Evolutionary conservation across 2,888 invertebrate genomes (phyloP), one percentile per base, ranked within the genome.

Genomic region (Erannis defoliaria): DNA sequence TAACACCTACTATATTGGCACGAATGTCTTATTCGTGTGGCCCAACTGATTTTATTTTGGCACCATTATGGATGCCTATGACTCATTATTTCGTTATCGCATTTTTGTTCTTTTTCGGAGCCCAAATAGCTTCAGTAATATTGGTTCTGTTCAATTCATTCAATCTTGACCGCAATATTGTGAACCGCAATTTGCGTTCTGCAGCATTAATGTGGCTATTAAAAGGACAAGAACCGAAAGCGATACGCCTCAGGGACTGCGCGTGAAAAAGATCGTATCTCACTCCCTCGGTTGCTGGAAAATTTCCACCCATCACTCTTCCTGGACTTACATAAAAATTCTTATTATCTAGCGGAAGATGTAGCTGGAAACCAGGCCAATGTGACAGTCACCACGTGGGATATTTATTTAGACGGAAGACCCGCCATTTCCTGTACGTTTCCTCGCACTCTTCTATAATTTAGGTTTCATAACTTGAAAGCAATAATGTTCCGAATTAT

Each of bases 261-360:
- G 61, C 51, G 55, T 65, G 48, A 59, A 64, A 65, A 64, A 60
- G 57, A 58, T 54, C 53, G 54, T 59, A 63, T 57, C 54, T 64
- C 51, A 40, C 59, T 42, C 59, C 56, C 58, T 43, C 35, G 53
- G 53, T 50, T 61, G 55, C 55, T 63, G 49, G 59, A 65, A 56
- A 66, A 66, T 68, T 66, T 59, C 59, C 67, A 67, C 63, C 58
- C 46, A 68, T 66, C 64, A 68, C 57, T 62, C 58, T 62, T 53
- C 58, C 59, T 57, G 37, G 54, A 62, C 51, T 55, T 63, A 46
- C 55, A 61, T 49, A 64, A 56, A 69, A 56, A 29, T 40, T 35
- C 65, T 55, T 31, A 64, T 62, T 64, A 67, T 66, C 62, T 65
- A 56, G 37, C 60, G 55, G 26, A 43, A 62, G 55, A 63, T 59